Evolutionary conservation across 2,888 invertebrate species (phyloP).

Genomic region (Protonemura montana): DNA sequence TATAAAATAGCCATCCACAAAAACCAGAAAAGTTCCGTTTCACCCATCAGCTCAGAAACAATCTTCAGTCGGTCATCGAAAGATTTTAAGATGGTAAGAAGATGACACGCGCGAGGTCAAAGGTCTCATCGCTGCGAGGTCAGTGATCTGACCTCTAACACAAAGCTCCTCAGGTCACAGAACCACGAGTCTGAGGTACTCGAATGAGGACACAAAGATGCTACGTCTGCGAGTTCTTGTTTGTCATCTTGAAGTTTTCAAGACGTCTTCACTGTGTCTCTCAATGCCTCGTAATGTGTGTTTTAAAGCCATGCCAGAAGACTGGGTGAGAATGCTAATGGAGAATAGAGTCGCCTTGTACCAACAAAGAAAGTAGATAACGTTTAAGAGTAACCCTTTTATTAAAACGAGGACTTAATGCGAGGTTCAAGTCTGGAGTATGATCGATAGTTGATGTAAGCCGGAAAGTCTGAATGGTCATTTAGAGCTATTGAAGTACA

Average conservation of each 20-base stretch:
- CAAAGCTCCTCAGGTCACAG: no score
- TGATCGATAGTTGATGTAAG: background rate
- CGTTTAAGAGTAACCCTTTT: background rate
- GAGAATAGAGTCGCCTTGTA: background rate
- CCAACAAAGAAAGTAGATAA: background rate
- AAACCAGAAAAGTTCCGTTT: no score
- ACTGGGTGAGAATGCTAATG: background rate
- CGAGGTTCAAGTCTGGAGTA: background rate
- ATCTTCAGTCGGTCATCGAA: background rate
- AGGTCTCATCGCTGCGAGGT: background rate
- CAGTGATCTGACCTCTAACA: no score
- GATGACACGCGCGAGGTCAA: background rate
- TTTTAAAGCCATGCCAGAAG: background rate
- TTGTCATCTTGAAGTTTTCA: background rate
- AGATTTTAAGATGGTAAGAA: background rate
- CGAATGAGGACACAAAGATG: constrained; percentile 8
- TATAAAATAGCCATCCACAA: no score
- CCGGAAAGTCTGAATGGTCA: no score
- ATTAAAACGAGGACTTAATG: background rate
- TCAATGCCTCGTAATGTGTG: background rate
- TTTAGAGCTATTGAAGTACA: no score
- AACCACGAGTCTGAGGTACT: no score
- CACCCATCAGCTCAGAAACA: no score
- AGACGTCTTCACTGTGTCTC: background rate
- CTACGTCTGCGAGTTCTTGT: background rate